Evolutionary conservation across 2,797 vertebrate genomes (phyloP), one percentile per base, ranked within the genome.

Genomic region (Micropoecilia bifurca): DNA sequence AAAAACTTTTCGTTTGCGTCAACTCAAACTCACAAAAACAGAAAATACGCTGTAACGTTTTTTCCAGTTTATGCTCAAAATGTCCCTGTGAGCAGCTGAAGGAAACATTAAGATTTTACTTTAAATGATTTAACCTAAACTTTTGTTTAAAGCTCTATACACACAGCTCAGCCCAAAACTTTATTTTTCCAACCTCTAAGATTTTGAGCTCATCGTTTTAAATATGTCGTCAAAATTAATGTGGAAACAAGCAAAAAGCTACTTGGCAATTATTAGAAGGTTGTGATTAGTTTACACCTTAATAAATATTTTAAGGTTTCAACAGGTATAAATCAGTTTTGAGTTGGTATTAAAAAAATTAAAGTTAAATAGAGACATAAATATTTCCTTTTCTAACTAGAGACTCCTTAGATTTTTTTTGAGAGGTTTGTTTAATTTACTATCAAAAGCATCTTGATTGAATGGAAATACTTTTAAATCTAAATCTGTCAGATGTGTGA

Each of bases 1-100:
- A 59, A 72, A 63, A 83, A 3, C 68, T 18, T 75, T 36, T 77
- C 66, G 77, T 80, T 79, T 81, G 72, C 80, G 74, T 89, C 79
- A 88, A 78, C 50, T 69, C 20, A 61, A 82, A 68, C 41, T 43
- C n/a, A 7, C 43, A 41, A 45, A 50, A 39, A 47, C 83, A 73
- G 13, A 20, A 22, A 75, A 77, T 36, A 6, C 72, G 57, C 63
- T 50, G 10, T n/a, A 71, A 22, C 22, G 10, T 41, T 69, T 22
- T 43, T 61, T 68, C 36, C 22, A 69, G 13, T 43, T 69, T 63
- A 41, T 69, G 22, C 25, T 69, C 22, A 69, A 25, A 2, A 10
- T 43, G 39, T 13, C 4, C 10, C 25, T 79, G 61, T 71, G 55
- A 41, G 41, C 10, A 59, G 53, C 59, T n/a, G 46, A 50, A 33